Base-by-base conservation (phyloP, 1,140 invertebrate genomes). In the Asbolus verrucosus region DNA sequence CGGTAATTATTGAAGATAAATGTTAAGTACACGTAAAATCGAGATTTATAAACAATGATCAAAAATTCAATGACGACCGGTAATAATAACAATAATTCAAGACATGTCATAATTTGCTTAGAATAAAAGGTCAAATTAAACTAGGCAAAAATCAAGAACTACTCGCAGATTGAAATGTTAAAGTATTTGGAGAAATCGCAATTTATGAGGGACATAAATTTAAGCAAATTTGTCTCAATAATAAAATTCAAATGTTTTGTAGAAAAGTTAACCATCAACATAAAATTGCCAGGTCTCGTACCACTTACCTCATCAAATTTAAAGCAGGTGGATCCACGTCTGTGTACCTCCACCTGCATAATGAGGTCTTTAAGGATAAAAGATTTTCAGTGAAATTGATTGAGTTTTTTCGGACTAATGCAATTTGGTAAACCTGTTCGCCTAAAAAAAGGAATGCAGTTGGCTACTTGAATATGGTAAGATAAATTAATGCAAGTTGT, bases 11-110 rank as follows among this genome's bases (percentile, higher is more conserved):
- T 27, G 6, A 9, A 5, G 18, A 11, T 54, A 54, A 54, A 9
- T 21, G 21, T 11, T 11, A 54, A 19, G 21, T 14, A 54, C 5
- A 5, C 33, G 11, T 11, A 2, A 11, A 8, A 8, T 5, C 5
- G 33, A 36, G 33, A 38, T 41, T 63, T 41, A 63, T 63, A 41
- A 41, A 63, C 61, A 63, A 63, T 63, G 8, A 65, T 65, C 62
- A 27, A 30, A 19, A 30, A 43, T 43, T 65, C 62, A 65, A 65
- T 65, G 62, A 27, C 62, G 38, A n/a, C 62, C 39, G 14, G 62
- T 65, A 65, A 43, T 65, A 65, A 65, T 43, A 43, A 46, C 38
- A 46, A 46, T 65, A 39, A 38, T 4, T 38, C 21, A 65, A 27
- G 16, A 38, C 30, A n/a, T 41, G 33, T 65, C 36, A 65, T 11